These are phyloP conservation scores for Dermolepida albohirtum DNA, from an alignment of 2,888 invertebrate genomes.

Conservation along the genomic window DNA sequence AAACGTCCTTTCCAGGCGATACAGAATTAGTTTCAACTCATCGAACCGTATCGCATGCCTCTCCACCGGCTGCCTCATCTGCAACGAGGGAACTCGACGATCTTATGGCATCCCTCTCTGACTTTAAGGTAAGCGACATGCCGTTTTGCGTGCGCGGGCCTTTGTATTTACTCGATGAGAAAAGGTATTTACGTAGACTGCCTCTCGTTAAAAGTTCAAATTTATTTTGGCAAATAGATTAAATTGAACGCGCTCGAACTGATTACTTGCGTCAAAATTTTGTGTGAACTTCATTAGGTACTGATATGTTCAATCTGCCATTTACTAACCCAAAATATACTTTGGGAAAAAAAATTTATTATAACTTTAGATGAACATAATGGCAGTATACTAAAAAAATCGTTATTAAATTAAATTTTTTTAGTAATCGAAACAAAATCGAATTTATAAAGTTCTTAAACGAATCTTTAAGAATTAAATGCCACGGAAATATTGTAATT, in stretches of 20 bases:
- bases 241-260: not conserved
- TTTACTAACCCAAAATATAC: too few relatives aligned
- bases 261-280: too few relatives aligned
- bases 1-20: constrained; percentile 68
- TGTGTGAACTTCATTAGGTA: constrained; percentile 1
- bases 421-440: too few relatives aligned
- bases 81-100: constrained; percentile 96
- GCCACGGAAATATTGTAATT: too few relatives aligned
- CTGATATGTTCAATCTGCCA: too few relatives aligned
- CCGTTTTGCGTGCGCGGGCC: constrained; percentile 39
- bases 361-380: too few relatives aligned
- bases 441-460: too few relatives aligned
- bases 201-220: constrained; percentile 11
- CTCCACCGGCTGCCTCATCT: constrained; percentile 69
- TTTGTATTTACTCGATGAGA: not conserved
- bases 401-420: too few relatives aligned
- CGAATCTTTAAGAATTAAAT: too few relatives aligned
- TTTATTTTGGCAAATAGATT: constrained; percentile 11
- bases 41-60: constrained; percentile 66
- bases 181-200: not conserved
- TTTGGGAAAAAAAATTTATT: too few relatives aligned
- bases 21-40: constrained; percentile 69
- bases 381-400: too few relatives aligned
- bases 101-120: constrained; percentile 94
- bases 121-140: constrained; percentile 83